Evolutionary conservation across 2,797 vertebrate species (phyloP), one percentile per base, ranked within the genome.

Genomic region (Kryptolebias ocellatus): DNA sequence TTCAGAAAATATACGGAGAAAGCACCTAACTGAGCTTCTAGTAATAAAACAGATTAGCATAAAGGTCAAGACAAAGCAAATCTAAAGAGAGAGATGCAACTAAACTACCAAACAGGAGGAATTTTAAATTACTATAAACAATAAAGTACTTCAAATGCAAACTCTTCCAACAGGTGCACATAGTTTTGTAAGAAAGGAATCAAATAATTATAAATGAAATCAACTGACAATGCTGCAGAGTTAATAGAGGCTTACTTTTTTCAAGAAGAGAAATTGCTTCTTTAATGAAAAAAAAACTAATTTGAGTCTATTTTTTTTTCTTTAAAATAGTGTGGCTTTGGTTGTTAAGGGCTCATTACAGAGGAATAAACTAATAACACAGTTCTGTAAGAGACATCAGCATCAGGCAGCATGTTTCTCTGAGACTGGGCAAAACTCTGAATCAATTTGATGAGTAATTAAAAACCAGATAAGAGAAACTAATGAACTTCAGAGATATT

Each of bases 371-470:
- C 74, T 69, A 80, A 83, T 83, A 83, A 72, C 56, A 67, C 60
- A 46, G 24, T 55, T n/a, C 67, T 67, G 68, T 56, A 55, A 79
- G 20, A 65, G 59, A 60, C 62, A 78, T 75, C 62, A 74, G 51
- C 70, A 62, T 76, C 72, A 78, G 70, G 45, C 17, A 61, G 20
- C 15, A 9, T 12, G 29, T 64, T 72, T 66, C 53, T 44, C 65
- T 49, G 69, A 75, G 54, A 81, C 72, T 50, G 57, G 80, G 53
- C 9, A 0, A 59, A 55, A 17, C 59, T 55, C 55, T 69, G 60
- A 60, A 73, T 78, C 39, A 73, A 70, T 73, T 78, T n/a, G 69
- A 79, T 58, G 70, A 83, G 80, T 85, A 81, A 90, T 79, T 83
- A 74, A 76, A 90, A 86, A 85, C 52, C 68, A 80, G 72, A 85